Evolutionary conservation across 2,113 vertebrate species (phyloP).

Genomic region (Xiphophorus couchianus): DNA sequence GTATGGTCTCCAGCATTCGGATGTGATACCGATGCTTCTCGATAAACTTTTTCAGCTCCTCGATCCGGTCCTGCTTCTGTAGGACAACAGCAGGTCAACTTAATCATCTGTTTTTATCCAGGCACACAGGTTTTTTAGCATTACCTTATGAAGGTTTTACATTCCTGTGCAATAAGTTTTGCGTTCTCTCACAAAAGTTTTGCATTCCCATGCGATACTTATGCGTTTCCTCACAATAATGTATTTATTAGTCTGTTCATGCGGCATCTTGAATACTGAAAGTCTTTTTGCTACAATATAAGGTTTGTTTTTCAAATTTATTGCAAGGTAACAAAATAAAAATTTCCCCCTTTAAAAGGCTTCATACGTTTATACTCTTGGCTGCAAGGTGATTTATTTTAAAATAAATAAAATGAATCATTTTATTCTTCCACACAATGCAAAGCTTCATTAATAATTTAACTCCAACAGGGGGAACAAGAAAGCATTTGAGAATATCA

Average conservation of each 20-base stretch:
- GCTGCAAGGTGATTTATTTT: not conserved
- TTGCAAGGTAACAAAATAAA: too few species aligned
- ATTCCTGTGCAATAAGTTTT: too few species aligned
- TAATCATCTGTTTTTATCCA: not conserved
- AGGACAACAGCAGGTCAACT: accelerated
- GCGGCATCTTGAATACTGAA: too few species aligned
- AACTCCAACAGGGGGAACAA: not conserved
- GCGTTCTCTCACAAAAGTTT: too few species aligned
- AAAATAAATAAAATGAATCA: too few species aligned
- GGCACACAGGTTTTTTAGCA: not conserved
- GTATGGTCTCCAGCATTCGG: conserved; percentile 89
- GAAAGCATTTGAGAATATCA: not conserved
- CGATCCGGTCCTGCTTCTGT: conserved; percentile 90
- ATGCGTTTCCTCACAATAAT: too few species aligned
- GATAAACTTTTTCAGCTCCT: conserved; percentile 88
- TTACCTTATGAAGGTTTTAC: too few species aligned
- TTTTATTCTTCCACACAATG: not conserved
- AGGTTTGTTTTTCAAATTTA: too few species aligned
- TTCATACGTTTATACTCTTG: not conserved
- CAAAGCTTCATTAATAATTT: conserved; percentile 13
- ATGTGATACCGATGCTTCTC: conserved; percentile 90
- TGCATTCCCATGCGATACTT: too few species aligned
- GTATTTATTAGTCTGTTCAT: too few species aligned
- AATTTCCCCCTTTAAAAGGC: too few species aligned
- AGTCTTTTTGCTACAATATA: too few species aligned